Base-by-base conservation (phyloP, 2,888 invertebrate genomes). In the Chalcis sispes region DNA sequence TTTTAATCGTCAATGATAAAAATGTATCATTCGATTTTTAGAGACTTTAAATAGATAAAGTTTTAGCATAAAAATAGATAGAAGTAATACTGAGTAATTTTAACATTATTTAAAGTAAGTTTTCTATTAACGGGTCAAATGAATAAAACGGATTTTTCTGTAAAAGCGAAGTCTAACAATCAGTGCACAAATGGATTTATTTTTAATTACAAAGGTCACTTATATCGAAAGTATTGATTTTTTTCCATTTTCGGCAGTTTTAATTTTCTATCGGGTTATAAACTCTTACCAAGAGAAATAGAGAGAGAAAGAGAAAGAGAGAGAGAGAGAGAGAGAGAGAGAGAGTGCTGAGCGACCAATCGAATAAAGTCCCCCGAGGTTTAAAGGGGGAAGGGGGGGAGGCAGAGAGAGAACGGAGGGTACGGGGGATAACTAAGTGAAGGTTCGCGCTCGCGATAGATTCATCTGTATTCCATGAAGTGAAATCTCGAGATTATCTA, bases 401-500 rank as follows among this genome's bases (percentile, higher is more conserved):
- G 59, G 20, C n/a, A 7, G 40, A 32, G 23, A 48, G 69, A 29
- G 75, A 67, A 27, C 23, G 52, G 15, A 25, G 32, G n/a, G 54
- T 70, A 46, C 54, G 69, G 36, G 73, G 70, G 40, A 58, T 64
- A 65, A 75, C 78, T 79, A 81, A 83, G 81, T 77, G 81, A 82
- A 83, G 80, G 23, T 58, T 62, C 23, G 77, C 80, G 75, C 76
- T n/a, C n/a, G n/a, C 79, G 82, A 85, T 81, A 82, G 84, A 85
- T 85, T 85, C 83, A 85, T 85, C 80, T 82, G 85, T 85, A 84
- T 85, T 85, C 84, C 80, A 75, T 71, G 73, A 79, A 79, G 80
- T 81, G 80, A 82, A 82, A 83, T 83, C 84, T 82, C 75, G 76
- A 83, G 84, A 84, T 85, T 83, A 84, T 83, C 84, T 79, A 70